Base-by-base conservation (phyloP, 2,888 invertebrate species). In the Meloe dianella region DNA sequence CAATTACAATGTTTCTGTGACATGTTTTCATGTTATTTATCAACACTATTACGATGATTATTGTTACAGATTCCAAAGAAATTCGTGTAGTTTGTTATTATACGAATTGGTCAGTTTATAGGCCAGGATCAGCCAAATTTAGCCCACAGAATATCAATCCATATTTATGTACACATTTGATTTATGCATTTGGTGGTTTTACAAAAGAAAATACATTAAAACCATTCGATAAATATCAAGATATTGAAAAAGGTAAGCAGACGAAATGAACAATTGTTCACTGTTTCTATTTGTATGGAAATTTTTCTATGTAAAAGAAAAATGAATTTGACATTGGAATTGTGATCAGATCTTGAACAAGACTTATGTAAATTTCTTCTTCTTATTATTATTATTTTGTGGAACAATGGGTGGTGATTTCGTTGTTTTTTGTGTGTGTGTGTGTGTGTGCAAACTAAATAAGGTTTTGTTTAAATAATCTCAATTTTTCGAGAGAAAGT, bases 91-190 rank as follows among this genome's bases (percentile, higher is more conserved):
- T 96, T 64, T 96, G 95, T 80, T 96, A 96, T 84, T 95, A 95
- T 86, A 95, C 95, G 57, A 95, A 95, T 85, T 96, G 96, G 96
- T 95, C 95, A 72, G 93, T 95, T 54, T 95, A 95, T 84, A 87
- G 95, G 70, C 95, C 95, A 2, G 95, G 95, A 62, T 91, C 93
- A 6, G 96, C 96, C 60, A 93, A 94, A 83, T 96, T 95, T 85
- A 92, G 92, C 79, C 96, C 96, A 0, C 94, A 95, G 84, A 96
- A 96, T 83, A 96, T 96, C 83, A 96, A 96, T 87, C 96, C 96
- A 0, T 96, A 96, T 82, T 87, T 96, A 67, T 96, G 96, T 85
- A 96, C 96, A 41, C 96, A 96, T 88, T 88, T 96, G 75, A 90
- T 96, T 73, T 96, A 96, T 84, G 96, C 96, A 7, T 96, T 96